Base-by-base conservation (phyloP, 2,113 vertebrate species). In the Toxotes chatareus region DNA sequence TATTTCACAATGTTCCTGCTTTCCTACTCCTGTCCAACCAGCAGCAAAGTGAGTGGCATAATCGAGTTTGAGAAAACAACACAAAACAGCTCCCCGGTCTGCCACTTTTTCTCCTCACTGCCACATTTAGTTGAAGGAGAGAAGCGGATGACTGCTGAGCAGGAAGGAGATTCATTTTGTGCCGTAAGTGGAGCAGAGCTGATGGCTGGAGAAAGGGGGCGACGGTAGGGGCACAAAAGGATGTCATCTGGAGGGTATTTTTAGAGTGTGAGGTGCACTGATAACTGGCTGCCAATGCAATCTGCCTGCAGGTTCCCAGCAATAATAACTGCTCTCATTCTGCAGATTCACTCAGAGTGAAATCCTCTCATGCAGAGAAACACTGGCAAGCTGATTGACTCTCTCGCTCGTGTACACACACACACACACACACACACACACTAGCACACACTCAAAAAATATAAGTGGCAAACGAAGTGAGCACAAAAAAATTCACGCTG, bases 151-250 rank as follows among this genome's bases (percentile, higher is more conserved):
- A 83, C 9, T 75, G 65, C 63, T 0, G 42, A 57, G 55, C 27
- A 32, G 71, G 73, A 74, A 56, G 73, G 51, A 83, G 67, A 53
- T 62, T 59, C 68, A 65, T 59, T 74, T 32, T 73, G 42, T 9
- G 9, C 69, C 59, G 79, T 83, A 90, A 90, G 85, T 90, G 85
- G 87, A 92, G 85, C 91, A 90, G 76, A 75, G 80, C 78, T 82
- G 85, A 80, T 86, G 83, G 85, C 66, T 79, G 79, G 82, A 88
- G 87, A 83, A 89, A 69, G 67, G 85, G 85, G 80, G 80, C 68
- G 65, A 83, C 46, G 74, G 75, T 60, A 63, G 76, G 85, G 73
- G 59, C 86, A 90, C 84, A 91, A 90, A 88, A 88, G 84, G 84
- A 89, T 87, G 84, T 87, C 84, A 82, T 86, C 80, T 83, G 61